These are phyloP conservation scores for Clistopyga incitator DNA, from an alignment of 2,888 invertebrate genomes.

Conservation along the genomic window DNA sequence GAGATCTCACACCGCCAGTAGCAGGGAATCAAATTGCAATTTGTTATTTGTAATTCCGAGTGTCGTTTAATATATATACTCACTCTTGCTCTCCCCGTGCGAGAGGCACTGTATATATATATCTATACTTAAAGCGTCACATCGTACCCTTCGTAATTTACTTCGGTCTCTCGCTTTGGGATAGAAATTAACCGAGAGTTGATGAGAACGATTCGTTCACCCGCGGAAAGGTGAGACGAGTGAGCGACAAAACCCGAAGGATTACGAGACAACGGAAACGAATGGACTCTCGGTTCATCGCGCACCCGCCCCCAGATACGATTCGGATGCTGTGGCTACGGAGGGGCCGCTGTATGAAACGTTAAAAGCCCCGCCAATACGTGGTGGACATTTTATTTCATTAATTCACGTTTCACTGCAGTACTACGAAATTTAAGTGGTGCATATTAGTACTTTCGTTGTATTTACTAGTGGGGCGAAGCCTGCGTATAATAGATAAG, in stretches of 20 bases:
- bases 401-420: constrained; percentile 64
- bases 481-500: too few relatives aligned
- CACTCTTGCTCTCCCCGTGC: constrained; percentile 72
- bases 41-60: constrained; percentile 85
- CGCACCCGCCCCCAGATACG: constrained; percentile 13
- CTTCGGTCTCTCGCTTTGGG: constrained; percentile 69
- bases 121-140: neutral
- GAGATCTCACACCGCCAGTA: constrained; percentile 61
- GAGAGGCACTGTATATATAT: constrained; percentile 31
- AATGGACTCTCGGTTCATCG: constrained; percentile 62
- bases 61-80: constrained; percentile 84
- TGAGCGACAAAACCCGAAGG: constrained; percentile 69
- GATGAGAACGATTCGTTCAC: constrained; percentile 67
- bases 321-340: constrained; percentile 50
- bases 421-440: constrained; percentile 46
- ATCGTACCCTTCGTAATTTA: constrained; percentile 34
- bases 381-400: constrained; percentile 68
- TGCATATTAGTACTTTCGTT: constrained; percentile 19
- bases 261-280: constrained; percentile 61
- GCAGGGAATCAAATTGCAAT: constrained; percentile 84
- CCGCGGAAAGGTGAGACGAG: constrained; percentile 64
- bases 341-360: constrained; percentile 57
- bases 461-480: neutral
- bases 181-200: constrained; percentile 78
- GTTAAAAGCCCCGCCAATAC: constrained; percentile 67